Conservation (phyloP, 2,888 invertebrate genomes). For the Furcula furcula region DNA sequence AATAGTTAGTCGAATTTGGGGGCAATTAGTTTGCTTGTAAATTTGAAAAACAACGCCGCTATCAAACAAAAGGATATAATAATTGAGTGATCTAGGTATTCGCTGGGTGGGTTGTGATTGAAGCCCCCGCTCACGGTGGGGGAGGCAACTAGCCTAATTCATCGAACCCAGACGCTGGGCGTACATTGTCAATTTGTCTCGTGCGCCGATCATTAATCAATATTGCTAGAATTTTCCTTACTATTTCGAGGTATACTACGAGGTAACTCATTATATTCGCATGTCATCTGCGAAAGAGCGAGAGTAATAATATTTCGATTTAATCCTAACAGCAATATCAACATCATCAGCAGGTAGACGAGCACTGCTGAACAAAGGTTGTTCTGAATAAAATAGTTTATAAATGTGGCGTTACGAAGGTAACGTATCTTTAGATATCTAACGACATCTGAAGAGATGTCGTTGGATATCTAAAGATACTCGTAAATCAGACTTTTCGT, state of each 20-base stretch:
- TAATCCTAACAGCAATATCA: no score
- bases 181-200: constrained; percentile 2
- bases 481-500: no score
- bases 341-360: no score
- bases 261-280: neutral
- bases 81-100: neutral
- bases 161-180: neutral
- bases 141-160: neutral
- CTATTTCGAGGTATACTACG: neutral
- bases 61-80: neutral
- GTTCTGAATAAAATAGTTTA: neutral
- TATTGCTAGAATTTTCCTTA: neutral
- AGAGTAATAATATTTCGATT: no score
- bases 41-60: neutral
- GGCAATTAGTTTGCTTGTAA: no score
- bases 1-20: no score
- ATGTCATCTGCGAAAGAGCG: no score
- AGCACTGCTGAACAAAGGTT: neutral
- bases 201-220: neutral
- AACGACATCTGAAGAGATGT: no score
- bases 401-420: neutral
- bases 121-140: neutral
- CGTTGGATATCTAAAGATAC: no score
- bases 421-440: no score
- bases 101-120: no score